These are phyloP conservation scores for Ischnura elegans DNA, from an alignment of 2,888 invertebrate genomes.

Conservation along the genomic window DNA sequence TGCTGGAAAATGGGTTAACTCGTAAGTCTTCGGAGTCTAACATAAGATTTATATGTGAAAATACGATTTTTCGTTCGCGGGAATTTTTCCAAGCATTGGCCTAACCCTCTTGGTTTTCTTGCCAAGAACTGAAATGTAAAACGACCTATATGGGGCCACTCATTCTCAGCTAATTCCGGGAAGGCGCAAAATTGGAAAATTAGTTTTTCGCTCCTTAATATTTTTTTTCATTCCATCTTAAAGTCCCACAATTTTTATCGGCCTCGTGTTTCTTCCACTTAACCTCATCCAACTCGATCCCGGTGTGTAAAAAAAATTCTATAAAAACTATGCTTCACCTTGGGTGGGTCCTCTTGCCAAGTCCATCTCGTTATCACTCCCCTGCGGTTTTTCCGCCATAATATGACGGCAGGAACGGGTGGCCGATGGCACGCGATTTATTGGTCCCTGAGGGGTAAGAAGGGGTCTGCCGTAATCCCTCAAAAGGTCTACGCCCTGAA, in stretches of 20 bases:
- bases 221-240: neutral
- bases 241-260: neutral
- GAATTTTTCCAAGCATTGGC: neutral
- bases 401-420: neutral
- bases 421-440: neutral
- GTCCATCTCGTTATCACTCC: neutral
- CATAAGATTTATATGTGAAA: too few relatives aligned
- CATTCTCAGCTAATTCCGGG: neutral
- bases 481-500: too few relatives aligned
- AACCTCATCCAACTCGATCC: neutral
- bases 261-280: neutral
- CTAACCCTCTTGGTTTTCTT: neutral
- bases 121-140: neutral
- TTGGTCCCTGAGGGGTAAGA: neutral
- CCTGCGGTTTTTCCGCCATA: neutral
- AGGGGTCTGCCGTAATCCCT: too few relatives aligned
- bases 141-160: neutral
- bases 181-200: neutral
- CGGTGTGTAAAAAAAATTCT: neutral
- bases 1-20: too few relatives aligned
- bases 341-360: neutral
- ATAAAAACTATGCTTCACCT: neutral
- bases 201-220: neutral
- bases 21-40: too few relatives aligned
- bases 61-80: too few relatives aligned